Percentiles rank a stretch among this genome's conserved stretches.
Conservation (phyloP, 1,140 invertebrate genomes). For the Mizuhopecten yessoensis region DNA sequence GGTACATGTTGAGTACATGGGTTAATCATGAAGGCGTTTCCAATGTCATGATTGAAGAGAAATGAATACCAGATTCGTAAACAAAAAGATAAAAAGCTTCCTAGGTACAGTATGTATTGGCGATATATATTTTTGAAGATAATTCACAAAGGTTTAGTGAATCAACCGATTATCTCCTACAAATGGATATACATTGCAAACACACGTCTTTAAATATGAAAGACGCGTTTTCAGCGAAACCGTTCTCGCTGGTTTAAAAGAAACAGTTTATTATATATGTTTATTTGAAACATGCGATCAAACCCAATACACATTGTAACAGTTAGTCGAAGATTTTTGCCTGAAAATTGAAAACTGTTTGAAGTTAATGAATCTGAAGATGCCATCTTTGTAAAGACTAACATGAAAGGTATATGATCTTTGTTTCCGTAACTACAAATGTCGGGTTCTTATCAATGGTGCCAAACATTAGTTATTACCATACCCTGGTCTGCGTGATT, state of each 20-base stretch:
- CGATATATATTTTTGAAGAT: conserved; percentile 9
- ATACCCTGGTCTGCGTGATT: neutral
- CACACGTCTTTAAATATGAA: neutral
- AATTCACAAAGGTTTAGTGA: neutral
- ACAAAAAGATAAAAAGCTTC: neutral
- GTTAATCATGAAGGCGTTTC: neutral
- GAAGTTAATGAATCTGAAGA: conserved; percentile 21
- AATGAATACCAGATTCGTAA: neutral
- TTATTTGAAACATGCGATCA: neutral
- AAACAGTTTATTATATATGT: neutral
- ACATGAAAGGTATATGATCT: conserved; percentile 5
- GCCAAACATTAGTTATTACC: conserved; percentile 34
- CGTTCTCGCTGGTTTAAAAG: neutral
- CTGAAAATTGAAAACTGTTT: conserved; percentile 16
- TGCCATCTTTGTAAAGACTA: conserved; percentile 21
- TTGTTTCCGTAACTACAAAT: conserved; percentile 13
- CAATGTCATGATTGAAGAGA: neutral
- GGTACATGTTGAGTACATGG: neutral
- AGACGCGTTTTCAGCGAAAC: neutral
- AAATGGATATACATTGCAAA: conserved; percentile 12
- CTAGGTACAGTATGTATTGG: neutral
- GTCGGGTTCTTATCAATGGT: conserved; percentile 16
- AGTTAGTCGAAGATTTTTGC: conserved; percentile 6
- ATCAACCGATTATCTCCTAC: neutral
- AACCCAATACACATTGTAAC: neutral